phyloP scores from a whole-genome alignment of 2,113 vertebrate species.

The Perccottus glenii region DNA sequence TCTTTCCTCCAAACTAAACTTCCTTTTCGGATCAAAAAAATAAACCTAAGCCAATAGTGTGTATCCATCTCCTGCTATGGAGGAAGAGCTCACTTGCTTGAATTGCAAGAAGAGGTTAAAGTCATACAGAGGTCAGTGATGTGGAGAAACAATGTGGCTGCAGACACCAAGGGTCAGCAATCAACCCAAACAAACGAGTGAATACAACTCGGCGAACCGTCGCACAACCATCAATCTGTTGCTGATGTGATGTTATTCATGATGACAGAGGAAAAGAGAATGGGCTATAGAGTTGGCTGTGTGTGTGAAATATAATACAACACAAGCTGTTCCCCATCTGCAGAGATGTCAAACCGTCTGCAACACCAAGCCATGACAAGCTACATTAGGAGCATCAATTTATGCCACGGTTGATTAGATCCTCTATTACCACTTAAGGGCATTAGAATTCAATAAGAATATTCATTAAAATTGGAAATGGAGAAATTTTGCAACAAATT shows the following conservation, averaged over 20 bases:
- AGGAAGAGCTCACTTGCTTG: slow-evolving; percentile 56
- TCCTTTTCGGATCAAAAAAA: slow-evolving; percentile 55
- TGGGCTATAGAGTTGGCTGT: slow-evolving; percentile 46
- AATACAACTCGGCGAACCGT: slow-evolving; percentile 57
- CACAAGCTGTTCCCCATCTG: slow-evolving; percentile 71
- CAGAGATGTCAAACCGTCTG: slow-evolving; percentile 59
- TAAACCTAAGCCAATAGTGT: slow-evolving; percentile 50
- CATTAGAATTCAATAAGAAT: not conserved
- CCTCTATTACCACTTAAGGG: not conserved
- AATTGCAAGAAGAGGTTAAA: slow-evolving; percentile 23
- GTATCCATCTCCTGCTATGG: slow-evolving; percentile 36
- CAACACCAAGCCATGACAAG: slow-evolving; percentile 48
- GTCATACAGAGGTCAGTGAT: slow-evolving; percentile 56
- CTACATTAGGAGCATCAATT: slow-evolving; percentile 52
- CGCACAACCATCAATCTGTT: slow-evolving; percentile 63
- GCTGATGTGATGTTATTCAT: slow-evolving; percentile 52
- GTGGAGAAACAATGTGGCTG: slow-evolving; percentile 39
- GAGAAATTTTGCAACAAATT: not conserved
- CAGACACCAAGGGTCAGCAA: slow-evolving; percentile 43
- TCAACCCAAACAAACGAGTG: slow-evolving; percentile 59
- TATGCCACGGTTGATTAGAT: slow-evolving; percentile 47
- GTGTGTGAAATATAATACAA: slow-evolving; percentile 63
- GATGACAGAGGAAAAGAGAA: slow-evolving; percentile 33
- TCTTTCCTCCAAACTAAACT: slow-evolving; percentile 56
- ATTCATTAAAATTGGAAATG: slow-evolving; percentile 3